These are phyloP conservation scores for Stenodera caucasica DNA, from an alignment of 2,888 invertebrate genomes.

Conservation along the genomic window DNA sequence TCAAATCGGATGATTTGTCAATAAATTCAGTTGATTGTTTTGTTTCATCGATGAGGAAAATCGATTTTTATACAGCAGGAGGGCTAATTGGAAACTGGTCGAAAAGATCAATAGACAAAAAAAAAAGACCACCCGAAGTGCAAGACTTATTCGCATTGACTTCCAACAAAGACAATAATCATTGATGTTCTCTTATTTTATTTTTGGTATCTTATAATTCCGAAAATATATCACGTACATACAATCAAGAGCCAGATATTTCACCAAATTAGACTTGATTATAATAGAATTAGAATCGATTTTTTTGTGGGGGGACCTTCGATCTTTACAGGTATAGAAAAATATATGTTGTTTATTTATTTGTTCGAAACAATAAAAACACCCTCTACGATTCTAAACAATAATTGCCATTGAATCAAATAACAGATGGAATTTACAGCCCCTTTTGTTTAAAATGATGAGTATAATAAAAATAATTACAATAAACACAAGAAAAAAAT, in stretches of 20 bases:
- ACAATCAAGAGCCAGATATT: neutral
- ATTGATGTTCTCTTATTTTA: neutral
- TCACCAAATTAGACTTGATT: neutral
- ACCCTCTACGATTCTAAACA: neutral
- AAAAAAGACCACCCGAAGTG: slow-evolving; percentile 27
- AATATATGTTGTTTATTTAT: neutral
- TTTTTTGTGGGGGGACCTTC: neutral
- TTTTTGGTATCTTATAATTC: neutral
- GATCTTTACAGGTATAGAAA: neutral
- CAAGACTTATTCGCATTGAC: slow-evolving; percentile 18
- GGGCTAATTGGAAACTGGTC: neutral
- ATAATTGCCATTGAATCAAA: slow-evolving; percentile 13
- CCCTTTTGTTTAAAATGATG: slow-evolving; percentile 23
- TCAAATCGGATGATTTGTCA: slow-evolving; percentile 23
- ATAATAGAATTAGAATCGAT: neutral
- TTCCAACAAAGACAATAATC: too few species aligned
- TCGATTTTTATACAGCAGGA: neutral
- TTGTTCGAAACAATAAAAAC: neutral
- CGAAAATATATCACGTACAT: neutral
- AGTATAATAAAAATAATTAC: slow-evolving; percentile 9
- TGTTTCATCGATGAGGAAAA: slow-evolving; percentile 13
- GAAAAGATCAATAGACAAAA: slow-evolving; percentile 12
- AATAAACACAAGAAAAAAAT: neutral
- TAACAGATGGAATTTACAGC: slow-evolving; percentile 22
- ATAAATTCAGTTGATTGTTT: slow-evolving; percentile 11